Percentiles rank a stretch among this genome's conserved stretches.
phyloP scores from a whole-genome alignment of 2,888 invertebrate species.

The Thymelicus lineola region DNA sequence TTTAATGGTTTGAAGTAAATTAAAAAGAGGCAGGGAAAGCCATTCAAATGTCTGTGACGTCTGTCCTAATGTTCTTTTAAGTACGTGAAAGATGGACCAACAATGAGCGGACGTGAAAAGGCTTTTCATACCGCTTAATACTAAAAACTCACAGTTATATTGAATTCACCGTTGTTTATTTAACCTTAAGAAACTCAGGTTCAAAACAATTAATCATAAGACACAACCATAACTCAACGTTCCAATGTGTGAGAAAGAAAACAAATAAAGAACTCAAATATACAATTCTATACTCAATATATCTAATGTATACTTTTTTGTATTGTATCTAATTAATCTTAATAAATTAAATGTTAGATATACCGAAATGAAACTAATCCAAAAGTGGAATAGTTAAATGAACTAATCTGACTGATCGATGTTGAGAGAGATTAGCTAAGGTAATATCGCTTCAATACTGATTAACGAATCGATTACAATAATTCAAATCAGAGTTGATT shows the following conservation, averaged over 20 bases:
- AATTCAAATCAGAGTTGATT: conserved; percentile 40
- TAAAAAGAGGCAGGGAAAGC: conserved; percentile 52
- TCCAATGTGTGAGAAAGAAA: neutral
- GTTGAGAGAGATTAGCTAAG: conserved; percentile 6
- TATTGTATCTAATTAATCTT: conserved; percentile 5
- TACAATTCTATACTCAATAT: too few relatives aligned
- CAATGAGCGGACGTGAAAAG: conserved; percentile 32
- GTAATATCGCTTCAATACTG: conserved; percentile 19
- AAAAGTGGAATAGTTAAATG: neutral
- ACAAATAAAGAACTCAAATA: neutral
- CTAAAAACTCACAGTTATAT: conserved; percentile 36
- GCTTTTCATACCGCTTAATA: conserved; percentile 41
- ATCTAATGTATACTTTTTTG: too few relatives aligned
- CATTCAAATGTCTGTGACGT: conserved; percentile 54
- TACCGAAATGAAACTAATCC: neutral
- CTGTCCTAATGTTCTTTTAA: conserved; percentile 48
- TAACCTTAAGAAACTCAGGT: conserved; percentile 7
- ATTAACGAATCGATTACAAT: conserved; percentile 31
- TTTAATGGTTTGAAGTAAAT: conserved; percentile 57
- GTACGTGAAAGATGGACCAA: conserved; percentile 34
- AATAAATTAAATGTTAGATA: conserved; percentile 7
- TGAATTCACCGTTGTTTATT: conserved; percentile 18
- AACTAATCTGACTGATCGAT: neutral
- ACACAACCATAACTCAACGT: neutral
- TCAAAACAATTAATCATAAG: conserved; percentile 13